Evolutionary conservation across 2,113 vertebrate species (phyloP).

Genomic region (Diglossa brunneiventris): DNA sequence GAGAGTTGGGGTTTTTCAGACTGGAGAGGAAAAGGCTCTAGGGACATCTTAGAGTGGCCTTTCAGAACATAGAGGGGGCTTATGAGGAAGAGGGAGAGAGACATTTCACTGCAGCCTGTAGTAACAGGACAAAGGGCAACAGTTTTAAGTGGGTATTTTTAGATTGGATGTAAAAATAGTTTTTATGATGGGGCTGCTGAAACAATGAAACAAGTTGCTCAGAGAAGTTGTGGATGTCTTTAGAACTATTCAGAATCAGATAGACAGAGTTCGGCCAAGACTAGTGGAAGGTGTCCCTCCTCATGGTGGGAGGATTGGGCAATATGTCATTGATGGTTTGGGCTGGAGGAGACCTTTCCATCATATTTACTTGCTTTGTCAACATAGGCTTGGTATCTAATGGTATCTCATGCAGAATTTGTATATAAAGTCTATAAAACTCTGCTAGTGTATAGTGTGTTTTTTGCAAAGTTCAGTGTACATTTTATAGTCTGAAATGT

Average conservation of each 20-base stretch:
- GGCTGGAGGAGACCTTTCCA: not conserved
- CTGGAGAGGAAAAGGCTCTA: not conserved
- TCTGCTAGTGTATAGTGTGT: not conserved
- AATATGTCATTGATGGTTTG: not conserved
- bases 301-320: accelerated
- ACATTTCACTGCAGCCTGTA: not conserved
- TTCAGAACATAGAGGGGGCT: not conserved
- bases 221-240: not conserved
- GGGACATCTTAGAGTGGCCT: too few species aligned
- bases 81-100: not conserved
- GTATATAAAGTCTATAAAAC: not conserved
- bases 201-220: not conserved
- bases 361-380: not conserved
- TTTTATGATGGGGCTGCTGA: accelerated
- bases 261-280: not conserved
- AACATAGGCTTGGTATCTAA: not conserved
- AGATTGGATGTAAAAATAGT: not conserved
- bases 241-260: not conserved
- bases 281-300: not conserved
- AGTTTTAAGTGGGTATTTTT: not conserved
- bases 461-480: not conserved
- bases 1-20: not conserved
- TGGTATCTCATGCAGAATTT: not conserved
- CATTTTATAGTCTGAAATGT: not conserved
- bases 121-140: not conserved